A percentile compares a stretch with the other conserved stretches of the same genome.
phyloP scores from a whole-genome alignment of 2,797 vertebrate genomes.

The Coccyzus lansbergi region DNA sequence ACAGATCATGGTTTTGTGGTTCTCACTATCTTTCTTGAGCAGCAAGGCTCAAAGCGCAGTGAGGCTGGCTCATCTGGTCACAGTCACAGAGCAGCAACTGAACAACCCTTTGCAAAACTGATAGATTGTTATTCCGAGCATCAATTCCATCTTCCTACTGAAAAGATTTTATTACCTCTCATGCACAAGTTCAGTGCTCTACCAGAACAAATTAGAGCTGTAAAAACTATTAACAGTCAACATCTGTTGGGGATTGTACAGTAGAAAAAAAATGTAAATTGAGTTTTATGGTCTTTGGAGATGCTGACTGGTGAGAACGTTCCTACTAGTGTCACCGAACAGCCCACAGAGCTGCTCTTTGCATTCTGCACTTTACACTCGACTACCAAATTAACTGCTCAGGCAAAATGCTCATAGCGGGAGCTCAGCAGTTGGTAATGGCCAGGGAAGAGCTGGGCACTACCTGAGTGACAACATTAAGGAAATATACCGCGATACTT shows the following conservation, averaged over 20 bases:
- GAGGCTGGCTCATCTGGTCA: conserved; percentile 13
- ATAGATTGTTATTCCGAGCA: conserved; percentile 71
- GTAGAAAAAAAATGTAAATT: conserved; percentile 34
- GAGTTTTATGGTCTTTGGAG: conserved; percentile 34
- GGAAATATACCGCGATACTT: not conserved
- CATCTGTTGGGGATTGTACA: not conserved
- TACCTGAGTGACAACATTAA: conserved; percentile 7
- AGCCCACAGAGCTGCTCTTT: conserved; percentile 1
- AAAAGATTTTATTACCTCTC: conserved; percentile 70
- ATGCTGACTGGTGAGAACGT: conserved; percentile 48
- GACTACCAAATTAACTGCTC: conserved; percentile 28
- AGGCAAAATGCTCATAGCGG: not conserved
- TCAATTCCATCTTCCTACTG: conserved; percentile 69
- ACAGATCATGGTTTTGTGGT: not conserved
- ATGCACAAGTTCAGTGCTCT: conserved; percentile 54
- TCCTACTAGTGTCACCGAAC: conserved; percentile 37
- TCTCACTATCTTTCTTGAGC: not conserved
- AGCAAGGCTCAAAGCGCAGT: not conserved
- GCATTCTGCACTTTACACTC: conserved; percentile 13
- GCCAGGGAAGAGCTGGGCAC: not conserved
- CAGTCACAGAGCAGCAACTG: conserved; percentile 14
- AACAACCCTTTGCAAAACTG: conserved; percentile 58
- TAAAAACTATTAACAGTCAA: conserved; percentile 60
- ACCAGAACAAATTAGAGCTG: conserved; percentile 67
- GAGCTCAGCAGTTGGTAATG: not conserved